Evolutionary conservation across 2,797 vertebrate species (phyloP), one percentile per base, ranked within the genome.

Genomic region (Pangasius larnaudii): DNA sequence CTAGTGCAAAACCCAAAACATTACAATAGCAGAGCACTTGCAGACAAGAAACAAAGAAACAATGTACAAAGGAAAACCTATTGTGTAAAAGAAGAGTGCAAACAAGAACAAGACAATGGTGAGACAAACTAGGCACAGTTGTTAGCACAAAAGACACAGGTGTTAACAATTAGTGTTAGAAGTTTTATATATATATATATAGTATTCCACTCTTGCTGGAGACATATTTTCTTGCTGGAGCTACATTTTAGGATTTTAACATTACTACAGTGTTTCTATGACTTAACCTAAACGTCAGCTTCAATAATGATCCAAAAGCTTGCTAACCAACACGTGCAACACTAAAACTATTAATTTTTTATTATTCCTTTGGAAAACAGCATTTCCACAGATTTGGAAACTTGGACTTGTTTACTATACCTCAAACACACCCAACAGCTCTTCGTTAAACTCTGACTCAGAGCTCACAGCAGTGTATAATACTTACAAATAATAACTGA

Each of bases 311-410:
- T 51, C 81, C n/a, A 11, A 30, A 83, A 65, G 33, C 75, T 24
- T 8, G 51, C 24, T 58, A 49, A 63, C 19, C 13, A 61, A 63
- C 53, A 87, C 1, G n/a, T 56, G 33, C 58, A 27, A 67, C 18
- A 58, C 14, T 59, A 61, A 24, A 61, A 24, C 46, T 69, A 85
- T 56, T 56, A 39, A 24, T 36, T 59, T 77, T 22, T 78, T 22
- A 56, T 71, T 24, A 75, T 84, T 84, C 42, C 30, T 84, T 75
- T 74, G 74, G 74, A 88, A 85, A 80, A 85, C 82, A 79, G 33
- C 49, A 11, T 88, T 88, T 85, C 61, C 87, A 78, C 63, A 72
- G 39, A 42, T 42, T n/a, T 85, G 83, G 87, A 88, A 72, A 85
- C 61, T 88, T 71, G 53, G 83, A 59, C 39, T 69, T 59, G 83